Evolutionary conservation across 2,797 vertebrate genomes (phyloP), one percentile per base, ranked within the genome.

Genomic region (Myoxocephalus aenaeus): DNA sequence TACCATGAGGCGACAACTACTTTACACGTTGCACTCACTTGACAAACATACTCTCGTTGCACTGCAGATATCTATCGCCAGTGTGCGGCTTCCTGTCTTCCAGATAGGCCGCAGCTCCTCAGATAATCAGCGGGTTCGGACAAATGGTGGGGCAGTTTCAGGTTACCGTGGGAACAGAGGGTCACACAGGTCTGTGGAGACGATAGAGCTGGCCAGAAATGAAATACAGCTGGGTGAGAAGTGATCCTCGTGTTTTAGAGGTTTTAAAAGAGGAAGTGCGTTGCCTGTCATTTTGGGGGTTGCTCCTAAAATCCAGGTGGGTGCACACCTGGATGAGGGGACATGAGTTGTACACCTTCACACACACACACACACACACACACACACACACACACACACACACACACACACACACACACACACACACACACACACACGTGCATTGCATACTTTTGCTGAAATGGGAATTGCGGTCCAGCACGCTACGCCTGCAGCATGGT

Each of bases 151-250:
- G 69, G 56, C 65, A 36, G 79, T 66, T 44, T 77, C 56, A 59
- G 79, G 77, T 87, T 80, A 83, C 63, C n/a, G 82, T 88, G 89
- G 83, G 89, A 91, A 91, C 68, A 74, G 36, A 53, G 67, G 78
- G 85, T 80, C 70, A 64, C 65, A 7, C 46, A 57, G 80, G 73
- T 73, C 38, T 68, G 5, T 18, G 63, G 56, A 62, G 46, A 27
- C 7, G 8, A 77, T 65, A 27, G 20, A 36, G 14, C 62, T 67
- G 70, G 40, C 59, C 69, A 66, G 59, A 73, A 74, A 71, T 64
- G 32, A 76, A 68, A 70, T 83, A 46, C 61, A 74, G 22, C 34
- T 74, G 75, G 71, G 53, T 59, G 58, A 74, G 69, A 62, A 65
- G 46, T 56, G 44, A 63, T 73, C 48, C 3, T 73, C 48, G 18